phyloP scores from a whole-genome alignment of 2,113 vertebrate genomes.

The Trachemys scripta region DNA sequence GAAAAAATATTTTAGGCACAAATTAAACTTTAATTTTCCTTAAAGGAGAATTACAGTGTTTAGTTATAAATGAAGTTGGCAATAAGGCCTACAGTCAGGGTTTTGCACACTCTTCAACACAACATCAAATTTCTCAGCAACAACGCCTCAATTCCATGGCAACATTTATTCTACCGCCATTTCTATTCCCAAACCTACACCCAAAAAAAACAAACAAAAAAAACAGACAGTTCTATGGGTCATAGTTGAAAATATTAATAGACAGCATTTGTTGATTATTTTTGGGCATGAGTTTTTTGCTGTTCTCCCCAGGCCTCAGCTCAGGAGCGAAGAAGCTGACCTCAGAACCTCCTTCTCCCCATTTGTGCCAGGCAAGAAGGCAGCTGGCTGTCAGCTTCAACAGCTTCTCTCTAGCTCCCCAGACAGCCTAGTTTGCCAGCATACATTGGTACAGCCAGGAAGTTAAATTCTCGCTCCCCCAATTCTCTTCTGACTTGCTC shows the following conservation, averaged over 20 bases:
- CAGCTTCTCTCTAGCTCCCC: background rate
- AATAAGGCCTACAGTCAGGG: background rate
- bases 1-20: constrained; percentile 59
- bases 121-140: background rate
- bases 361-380: background rate
- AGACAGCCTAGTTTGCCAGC: background rate
- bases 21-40: background rate
- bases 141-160: background rate
- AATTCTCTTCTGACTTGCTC: background rate
- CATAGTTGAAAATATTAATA: background rate
- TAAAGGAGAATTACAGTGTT: background rate
- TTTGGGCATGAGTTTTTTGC: background rate
- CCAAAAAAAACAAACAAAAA: background rate
- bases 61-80: background rate
- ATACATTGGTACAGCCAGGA: background rate
- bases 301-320: background rate
- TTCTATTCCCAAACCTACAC: background rate
- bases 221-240: background rate
- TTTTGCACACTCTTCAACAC: background rate
- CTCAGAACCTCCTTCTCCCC: background rate
- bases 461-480: background rate
- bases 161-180: background rate
- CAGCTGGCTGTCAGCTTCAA: background rate
- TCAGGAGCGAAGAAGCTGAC: background rate
- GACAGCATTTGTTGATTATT: background rate